Conservation (phyloP, 2,113 vertebrate species). For the Hymenochirus boettgeri region DNA sequence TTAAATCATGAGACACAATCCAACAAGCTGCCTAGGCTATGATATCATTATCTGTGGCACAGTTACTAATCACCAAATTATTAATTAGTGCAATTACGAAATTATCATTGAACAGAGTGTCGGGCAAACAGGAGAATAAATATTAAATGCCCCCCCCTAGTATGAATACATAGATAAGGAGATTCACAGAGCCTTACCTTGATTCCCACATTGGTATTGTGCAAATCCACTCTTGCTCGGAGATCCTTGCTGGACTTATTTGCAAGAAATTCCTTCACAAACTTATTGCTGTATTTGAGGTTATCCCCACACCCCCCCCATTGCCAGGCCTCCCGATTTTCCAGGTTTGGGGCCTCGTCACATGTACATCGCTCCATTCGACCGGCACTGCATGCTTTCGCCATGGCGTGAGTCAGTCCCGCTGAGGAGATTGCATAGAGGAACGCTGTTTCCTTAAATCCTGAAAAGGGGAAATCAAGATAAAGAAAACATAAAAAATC, state of each 20-base stretch:
- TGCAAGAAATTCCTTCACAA: conserved; percentile 95
- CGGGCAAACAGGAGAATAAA: too few relatives aligned
- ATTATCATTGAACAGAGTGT: too few relatives aligned
- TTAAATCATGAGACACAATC: conserved; percentile 52
- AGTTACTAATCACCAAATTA: background rate
- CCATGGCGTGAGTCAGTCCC: conserved; percentile 87
- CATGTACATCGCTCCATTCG: conserved; percentile 98
- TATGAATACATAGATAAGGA: background rate
- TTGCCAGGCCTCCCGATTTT: conserved; percentile 97
- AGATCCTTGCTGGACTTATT: conserved; percentile 93
- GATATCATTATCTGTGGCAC: conserved; percentile 45
- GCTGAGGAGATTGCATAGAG: conserved; percentile 93
- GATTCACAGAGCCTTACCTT: conserved; percentile 66
- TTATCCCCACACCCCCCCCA: conserved; percentile 98
- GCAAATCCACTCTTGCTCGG: conserved; percentile 89
- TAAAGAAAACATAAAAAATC: too few relatives aligned
- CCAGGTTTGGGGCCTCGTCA: conserved; percentile 91
- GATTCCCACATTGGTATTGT: conserved; percentile 96
- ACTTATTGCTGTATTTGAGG: conserved; percentile 97
- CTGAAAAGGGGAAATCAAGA: too few relatives aligned
- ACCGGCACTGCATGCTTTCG: conserved; percentile 92
- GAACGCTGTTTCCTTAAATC: conserved; percentile 96
- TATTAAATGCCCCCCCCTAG: too few relatives aligned
- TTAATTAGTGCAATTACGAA: too few relatives aligned
- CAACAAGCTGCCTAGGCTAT: conserved; percentile 44